These are phyloP conservation scores for Brenthis ino DNA, from an alignment of 2,888 invertebrate species.

Conservation along the genomic window DNA sequence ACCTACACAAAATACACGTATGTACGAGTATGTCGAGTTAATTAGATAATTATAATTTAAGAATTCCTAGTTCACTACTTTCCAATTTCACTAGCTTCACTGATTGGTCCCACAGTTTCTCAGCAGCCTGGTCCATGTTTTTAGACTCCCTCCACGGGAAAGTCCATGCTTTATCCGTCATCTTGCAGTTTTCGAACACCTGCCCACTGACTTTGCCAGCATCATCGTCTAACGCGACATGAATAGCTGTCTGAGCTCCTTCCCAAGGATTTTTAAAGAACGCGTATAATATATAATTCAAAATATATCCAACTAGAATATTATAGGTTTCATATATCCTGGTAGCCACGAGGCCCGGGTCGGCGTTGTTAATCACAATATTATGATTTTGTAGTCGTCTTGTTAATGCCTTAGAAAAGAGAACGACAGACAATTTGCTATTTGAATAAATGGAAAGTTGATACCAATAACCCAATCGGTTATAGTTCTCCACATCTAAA, in stretches of 20 bases:
- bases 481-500: conserved; percentile 84
- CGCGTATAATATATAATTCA: conserved; percentile 72
- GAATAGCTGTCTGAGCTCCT: conserved; percentile 85
- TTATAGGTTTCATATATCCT: conserved; percentile 85
- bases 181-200: conserved; percentile 80
- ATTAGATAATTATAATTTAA: background rate
- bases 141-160: conserved; percentile 47
- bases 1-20: too few relatives aligned
- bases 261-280: conserved; percentile 31
- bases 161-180: conserved; percentile 45
- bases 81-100: conserved; percentile 34
- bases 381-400: conserved; percentile 83
- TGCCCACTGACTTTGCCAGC: conserved; percentile 69
- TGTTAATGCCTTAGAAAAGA: conserved; percentile 86
- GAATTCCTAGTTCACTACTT: background rate
- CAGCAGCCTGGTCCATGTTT: conserved; percentile 69
- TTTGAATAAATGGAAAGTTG: conserved; percentile 75
- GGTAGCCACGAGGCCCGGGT: conserved; percentile 91
- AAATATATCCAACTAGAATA: conserved; percentile 80
- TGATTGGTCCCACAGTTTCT: conserved; percentile 48
- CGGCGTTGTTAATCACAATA: conserved; percentile 88
- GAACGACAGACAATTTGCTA: conserved; percentile 87
- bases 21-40: too few relatives aligned
- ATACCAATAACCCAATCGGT: conserved; percentile 74
- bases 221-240: conserved; percentile 85